Evolutionary conservation across 1,140 invertebrate genomes (phyloP).

Genomic region (Drosophila nikananu): DNA sequence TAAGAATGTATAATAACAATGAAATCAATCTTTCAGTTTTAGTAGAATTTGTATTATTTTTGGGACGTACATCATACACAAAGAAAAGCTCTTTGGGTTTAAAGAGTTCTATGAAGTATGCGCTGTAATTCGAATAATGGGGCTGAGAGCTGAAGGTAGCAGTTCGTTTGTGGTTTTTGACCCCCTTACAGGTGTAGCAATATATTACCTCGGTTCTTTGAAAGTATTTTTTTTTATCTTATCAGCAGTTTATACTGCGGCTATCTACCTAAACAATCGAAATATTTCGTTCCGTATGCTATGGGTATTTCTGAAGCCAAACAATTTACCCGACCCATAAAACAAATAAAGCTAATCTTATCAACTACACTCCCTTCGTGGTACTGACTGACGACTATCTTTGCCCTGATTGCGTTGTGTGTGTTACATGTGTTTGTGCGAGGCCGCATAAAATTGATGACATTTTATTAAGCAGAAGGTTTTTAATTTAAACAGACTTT

Average conservation of each 20-base stretch:
- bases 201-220: constrained; percentile 32
- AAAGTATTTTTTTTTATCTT: constrained; percentile 56
- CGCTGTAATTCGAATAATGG: not conserved
- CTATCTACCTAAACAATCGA: constrained; percentile 40
- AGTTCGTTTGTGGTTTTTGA: constrained; percentile 4
- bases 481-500: not conserved
- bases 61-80: too few relatives aligned
- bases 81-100: not conserved
- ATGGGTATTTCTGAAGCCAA: constrained; percentile 15
- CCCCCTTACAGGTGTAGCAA: constrained; percentile 61
- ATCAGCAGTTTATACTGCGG: constrained; percentile 47
- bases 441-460: constrained; percentile 10
- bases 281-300: constrained; percentile 25
- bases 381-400: constrained; percentile 7
- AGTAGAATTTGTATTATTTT: not conserved
- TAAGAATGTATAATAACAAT: not conserved
- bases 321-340: constrained; percentile 35
- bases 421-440: not conserved
- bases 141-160: not conserved
- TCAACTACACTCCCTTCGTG: constrained; percentile 33
- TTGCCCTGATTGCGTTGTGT: constrained; percentile 15
- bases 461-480: constrained; percentile 6
- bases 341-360: constrained; percentile 46
- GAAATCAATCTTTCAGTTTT: not conserved
- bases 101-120: not conserved